Evolutionary conservation across 2,888 invertebrate species (phyloP), one percentile per base, ranked within the genome.

Genomic region (Tetranychus truncatus): DNA sequence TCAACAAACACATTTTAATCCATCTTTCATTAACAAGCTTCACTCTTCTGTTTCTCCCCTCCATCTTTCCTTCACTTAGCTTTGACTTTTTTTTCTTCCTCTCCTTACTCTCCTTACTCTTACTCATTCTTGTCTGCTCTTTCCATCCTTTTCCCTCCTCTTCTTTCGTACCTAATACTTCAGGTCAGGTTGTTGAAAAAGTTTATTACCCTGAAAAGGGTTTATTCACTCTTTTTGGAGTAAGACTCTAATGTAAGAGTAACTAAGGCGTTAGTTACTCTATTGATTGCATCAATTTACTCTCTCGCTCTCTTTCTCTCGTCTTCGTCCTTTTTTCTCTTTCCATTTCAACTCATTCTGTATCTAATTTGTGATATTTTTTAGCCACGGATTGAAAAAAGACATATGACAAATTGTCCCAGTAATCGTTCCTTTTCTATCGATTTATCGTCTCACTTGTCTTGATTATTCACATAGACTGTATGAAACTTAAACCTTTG

Each of bases 281-380:
- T 46, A 24, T 72, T 11, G 21, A 24, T 72, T 44, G 34, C 44
- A 34, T 44, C 20, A 6, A 34, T 18, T 72, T n/a, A 15, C 72
- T 72, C 72, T 72, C 3, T 46, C 72, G 21, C 72, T 45, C 34
- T 46, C 72, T 72, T 15, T 45, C 34, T 46, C 45, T 72, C 72
- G 11, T 46, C 46, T 46, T 11, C 20, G n/a, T 72, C 11, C 45
- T 8, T 8, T 45, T 11, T 45, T 15, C 34, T 66, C 66, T 9
- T 18, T 11, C 66, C 15, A 34, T 34, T 34, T 34, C 55, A 15
- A 55, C 55, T 55, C 55, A 7, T 55, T 34, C 34, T 34, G 34
- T 34, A 34, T 34, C 34, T 34, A 34, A 34, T 34, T 34, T 34
- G 3, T 34, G 34, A 34, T 34, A 5, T 34, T 34, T 34, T 34